These are phyloP conservation scores for Bufo gargarizans DNA, from an alignment of 2,113 vertebrate species.

Conservation along the genomic window DNA sequence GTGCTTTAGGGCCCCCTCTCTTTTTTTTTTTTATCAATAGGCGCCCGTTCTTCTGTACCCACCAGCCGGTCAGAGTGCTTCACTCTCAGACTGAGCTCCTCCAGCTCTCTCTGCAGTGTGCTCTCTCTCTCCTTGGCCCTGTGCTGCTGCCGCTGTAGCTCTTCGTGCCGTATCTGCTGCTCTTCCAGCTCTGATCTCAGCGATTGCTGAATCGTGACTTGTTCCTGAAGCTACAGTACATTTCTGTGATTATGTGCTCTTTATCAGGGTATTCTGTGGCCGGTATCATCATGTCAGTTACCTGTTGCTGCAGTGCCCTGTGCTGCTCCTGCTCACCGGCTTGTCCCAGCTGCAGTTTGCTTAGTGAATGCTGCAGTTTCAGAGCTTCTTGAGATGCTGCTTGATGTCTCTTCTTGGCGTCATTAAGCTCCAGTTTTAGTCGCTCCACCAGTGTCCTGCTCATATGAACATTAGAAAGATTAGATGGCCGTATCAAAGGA, in stretches of 20 bases:
- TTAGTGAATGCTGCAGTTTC: conserved; percentile 62
- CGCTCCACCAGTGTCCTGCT: conserved; percentile 64
- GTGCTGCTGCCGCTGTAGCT: conserved; percentile 62
- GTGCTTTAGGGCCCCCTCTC: background rate
- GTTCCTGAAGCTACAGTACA: conserved; percentile 63
- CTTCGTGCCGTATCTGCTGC: conserved; percentile 57
- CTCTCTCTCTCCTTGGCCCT: conserved; percentile 58
- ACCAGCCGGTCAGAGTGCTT: conserved; percentile 63
- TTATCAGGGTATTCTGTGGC: too few relatives aligned
- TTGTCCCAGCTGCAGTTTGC: conserved; percentile 62
- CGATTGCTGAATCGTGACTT: conserved; percentile 3
- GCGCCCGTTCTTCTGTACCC: background rate
- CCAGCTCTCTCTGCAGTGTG: conserved; percentile 59
- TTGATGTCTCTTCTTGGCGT: conserved; percentile 63
- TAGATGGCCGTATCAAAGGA: background rate
- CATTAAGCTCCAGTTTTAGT: conserved; percentile 62
- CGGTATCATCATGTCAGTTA: conserved; percentile 35
- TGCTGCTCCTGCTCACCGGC: conserved; percentile 59
- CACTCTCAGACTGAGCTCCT: conserved; percentile 59
- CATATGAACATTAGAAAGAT: background rate
- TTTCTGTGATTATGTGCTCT: background rate
- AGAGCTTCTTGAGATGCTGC: conserved; percentile 61
- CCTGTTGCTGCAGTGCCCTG: conserved; percentile 68
- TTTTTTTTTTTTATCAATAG: background rate
- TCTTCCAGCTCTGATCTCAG: conserved; percentile 65